Conservation (phyloP, 2,113 vertebrate genomes). For the Tragelaphus buxtoni region DNA sequence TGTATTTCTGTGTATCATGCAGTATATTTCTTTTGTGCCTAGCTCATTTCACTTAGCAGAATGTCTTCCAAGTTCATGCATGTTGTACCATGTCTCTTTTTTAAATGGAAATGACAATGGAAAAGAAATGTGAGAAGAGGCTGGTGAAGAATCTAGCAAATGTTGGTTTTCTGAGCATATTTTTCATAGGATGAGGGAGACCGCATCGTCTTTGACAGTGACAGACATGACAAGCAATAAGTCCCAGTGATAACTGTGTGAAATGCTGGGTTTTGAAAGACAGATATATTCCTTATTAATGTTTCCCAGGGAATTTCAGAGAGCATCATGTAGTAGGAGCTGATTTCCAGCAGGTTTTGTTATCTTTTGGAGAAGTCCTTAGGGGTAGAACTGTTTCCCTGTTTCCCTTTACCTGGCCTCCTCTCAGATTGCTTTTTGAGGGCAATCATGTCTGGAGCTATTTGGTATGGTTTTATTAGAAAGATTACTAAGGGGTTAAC, state of each 20-base stretch:
- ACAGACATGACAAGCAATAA: background rate
- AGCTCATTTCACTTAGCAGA: background rate
- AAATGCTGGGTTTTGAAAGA: slow-evolving; percentile 37
- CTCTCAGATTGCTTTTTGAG: slow-evolving; percentile 2
- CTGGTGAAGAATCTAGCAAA: background rate
- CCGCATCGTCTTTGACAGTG: background rate
- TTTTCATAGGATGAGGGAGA: background rate
- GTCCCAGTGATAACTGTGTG: background rate
- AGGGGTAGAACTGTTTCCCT: background rate
- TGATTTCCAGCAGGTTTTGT: background rate
- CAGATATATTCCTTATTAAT: background rate
- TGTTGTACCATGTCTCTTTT: background rate
- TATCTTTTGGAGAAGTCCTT: slow-evolving; percentile 15
- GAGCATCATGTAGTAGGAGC: background rate
- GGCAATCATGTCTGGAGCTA: background rate
- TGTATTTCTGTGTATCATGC: background rate
- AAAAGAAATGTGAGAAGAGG: slow-evolving; percentile 17
- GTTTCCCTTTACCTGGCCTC: slow-evolving; percentile 13
- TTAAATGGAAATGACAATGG: background rate
- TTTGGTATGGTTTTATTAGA: slow-evolving; percentile 45
- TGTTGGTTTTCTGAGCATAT: background rate
- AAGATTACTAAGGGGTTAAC: slow-evolving; percentile 50
- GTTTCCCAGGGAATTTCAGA: background rate
- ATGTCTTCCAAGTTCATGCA: background rate
- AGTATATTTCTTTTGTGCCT: background rate